Evolutionary conservation across 2,797 vertebrate genomes (phyloP).

Genomic region (Lophotriccus pileatus): DNA sequence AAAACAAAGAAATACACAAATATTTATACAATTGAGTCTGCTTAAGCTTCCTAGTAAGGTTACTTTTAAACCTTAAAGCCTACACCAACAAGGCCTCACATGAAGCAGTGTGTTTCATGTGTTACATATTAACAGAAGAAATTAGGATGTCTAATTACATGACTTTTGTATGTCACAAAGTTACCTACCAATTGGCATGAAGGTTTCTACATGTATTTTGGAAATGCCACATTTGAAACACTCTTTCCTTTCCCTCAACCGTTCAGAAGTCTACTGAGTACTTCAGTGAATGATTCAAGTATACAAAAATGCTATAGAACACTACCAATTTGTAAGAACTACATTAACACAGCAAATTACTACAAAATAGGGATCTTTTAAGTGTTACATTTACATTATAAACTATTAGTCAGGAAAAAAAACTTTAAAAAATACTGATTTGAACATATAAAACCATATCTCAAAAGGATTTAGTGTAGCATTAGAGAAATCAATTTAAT

Average conservation of each 20-base stretch:
- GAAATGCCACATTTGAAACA: not conserved
- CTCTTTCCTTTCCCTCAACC: not conserved
- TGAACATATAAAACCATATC: not conserved
- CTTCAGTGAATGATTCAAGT: not conserved
- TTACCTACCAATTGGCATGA: not conserved
- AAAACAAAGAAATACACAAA: conserved; percentile 23
- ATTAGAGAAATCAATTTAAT: conserved; percentile 38
- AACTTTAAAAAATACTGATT: not conserved
- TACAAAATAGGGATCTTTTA: not conserved
- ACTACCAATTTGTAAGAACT: not conserved
- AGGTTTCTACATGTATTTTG: not conserved
- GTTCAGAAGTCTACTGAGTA: not conserved
- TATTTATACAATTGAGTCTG: not conserved
- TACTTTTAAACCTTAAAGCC: not conserved
- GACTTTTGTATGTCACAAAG: not conserved
- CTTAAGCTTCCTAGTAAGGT: not conserved
- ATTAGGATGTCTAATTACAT: not conserved
- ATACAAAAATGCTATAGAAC: not conserved
- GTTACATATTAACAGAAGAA: conserved; percentile 2
- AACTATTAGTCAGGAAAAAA: not conserved
- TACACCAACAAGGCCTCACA: not conserved
- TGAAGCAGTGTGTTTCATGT: not conserved
- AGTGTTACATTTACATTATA: not conserved
- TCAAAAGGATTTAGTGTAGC: not conserved
- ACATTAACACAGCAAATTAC: not conserved